Evolutionary conservation across 2,888 invertebrate species (phyloP).

Genomic region (Venusia cambrica): DNA sequence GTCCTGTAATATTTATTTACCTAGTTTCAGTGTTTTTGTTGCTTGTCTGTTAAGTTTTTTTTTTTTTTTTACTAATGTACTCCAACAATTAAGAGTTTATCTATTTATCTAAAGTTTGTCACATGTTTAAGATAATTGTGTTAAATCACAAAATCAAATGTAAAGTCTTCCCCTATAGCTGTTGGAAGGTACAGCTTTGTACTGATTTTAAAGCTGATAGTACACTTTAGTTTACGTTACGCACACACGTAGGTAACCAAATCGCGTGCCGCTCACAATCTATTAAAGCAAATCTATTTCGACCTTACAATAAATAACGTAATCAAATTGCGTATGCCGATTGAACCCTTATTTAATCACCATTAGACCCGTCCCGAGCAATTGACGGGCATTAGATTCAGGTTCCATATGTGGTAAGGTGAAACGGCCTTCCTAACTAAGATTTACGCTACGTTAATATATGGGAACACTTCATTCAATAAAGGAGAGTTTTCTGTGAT

Average conservation of each 20-base stretch:
- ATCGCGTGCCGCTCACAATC: slow-evolving; percentile 10
- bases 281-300: slow-evolving; percentile 23
- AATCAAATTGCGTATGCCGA: slow-evolving; percentile 31
- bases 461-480: slow-evolving; percentile 17
- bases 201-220: too few relatives aligned
- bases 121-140: too few relatives aligned
- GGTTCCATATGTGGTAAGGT: slow-evolving; percentile 25
- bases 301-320: slow-evolving; percentile 30
- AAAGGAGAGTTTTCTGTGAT: slow-evolving; percentile 12
- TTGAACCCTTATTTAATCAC: slow-evolving; percentile 47
- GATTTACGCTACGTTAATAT: slow-evolving; percentile 27
- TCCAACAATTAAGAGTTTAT: too few relatives aligned
- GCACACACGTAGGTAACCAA: not conserved
- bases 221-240: not conserved
- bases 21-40: too few relatives aligned
- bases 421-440: slow-evolving; percentile 29
- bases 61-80: too few relatives aligned
- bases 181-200: too few relatives aligned
- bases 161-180: too few relatives aligned
- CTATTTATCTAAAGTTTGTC: too few relatives aligned
- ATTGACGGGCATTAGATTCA: slow-evolving; percentile 42
- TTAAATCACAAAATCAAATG: too few relatives aligned
- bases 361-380: slow-evolving; percentile 37
- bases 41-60: too few relatives aligned
- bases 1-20: too few relatives aligned